phyloP scores from a whole-genome alignment of 2,113 vertebrate species.

The Nestor notabilis region DNA sequence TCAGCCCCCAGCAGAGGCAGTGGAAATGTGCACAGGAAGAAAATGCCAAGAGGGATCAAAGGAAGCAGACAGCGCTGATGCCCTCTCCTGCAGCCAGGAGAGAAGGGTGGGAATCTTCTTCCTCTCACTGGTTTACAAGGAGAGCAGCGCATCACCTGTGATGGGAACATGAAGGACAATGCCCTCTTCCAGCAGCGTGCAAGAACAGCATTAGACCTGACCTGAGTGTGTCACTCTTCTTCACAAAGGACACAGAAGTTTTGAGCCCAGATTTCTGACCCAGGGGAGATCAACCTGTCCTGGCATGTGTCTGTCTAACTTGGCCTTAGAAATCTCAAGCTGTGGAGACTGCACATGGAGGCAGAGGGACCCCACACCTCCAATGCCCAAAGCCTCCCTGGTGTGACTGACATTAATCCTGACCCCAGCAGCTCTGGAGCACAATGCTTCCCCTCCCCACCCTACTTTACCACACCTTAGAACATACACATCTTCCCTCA shows the following conservation, averaged over 20 bases:
- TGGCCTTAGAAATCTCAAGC: neutral
- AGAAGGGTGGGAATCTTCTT: neutral
- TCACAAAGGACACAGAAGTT: neutral
- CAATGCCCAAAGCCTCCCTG: neutral
- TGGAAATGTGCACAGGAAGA: rapidly evolving
- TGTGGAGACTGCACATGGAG: neutral
- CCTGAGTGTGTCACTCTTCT: neutral
- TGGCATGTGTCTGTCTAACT: neutral
- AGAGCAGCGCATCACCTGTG: neutral
- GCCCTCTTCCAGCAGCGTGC: neutral
- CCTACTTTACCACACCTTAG: neutral
- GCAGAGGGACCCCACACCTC: neutral
- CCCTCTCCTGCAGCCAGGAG: rapidly evolving
- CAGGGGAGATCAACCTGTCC: neutral
- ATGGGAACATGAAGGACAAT: neutral
- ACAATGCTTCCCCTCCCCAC: neutral
- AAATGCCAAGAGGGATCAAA: neutral
- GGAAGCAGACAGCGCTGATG: neutral
- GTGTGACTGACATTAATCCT: neutral
- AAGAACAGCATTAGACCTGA: neutral
- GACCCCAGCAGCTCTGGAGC: neutral
- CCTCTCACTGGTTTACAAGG: neutral
- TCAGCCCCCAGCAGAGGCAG: neutral
- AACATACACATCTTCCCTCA: neutral
- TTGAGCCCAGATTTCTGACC: neutral